Conservation (phyloP, 2,888 invertebrate genomes). For the Plagiodera versicolora region DNA sequence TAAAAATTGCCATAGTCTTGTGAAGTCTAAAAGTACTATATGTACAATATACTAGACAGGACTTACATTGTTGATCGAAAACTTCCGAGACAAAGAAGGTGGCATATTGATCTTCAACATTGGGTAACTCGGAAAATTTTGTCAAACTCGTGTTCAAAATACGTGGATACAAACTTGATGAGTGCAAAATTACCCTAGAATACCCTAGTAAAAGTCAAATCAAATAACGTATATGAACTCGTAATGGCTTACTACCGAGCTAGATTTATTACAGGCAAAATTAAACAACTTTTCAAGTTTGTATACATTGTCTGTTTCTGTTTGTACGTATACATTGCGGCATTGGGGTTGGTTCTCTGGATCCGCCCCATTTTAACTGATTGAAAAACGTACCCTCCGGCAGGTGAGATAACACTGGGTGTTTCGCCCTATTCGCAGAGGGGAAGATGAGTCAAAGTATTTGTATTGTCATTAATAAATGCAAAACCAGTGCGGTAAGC, state of each 20-base stretch:
- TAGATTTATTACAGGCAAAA: conserved; percentile 21
- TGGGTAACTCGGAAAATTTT: no score
- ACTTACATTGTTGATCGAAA: no score
- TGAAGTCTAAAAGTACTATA: no score
- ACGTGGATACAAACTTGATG: no score
- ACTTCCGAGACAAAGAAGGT: no score
- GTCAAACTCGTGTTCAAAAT: no score
- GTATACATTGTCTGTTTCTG: conserved; percentile 32
- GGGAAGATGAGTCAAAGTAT: conserved; percentile 44
- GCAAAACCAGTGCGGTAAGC: conserved; percentile 44
- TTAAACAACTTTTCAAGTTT: conserved; percentile 35
- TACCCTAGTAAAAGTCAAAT: no score
- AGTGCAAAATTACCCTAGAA: no score
- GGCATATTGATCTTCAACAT: no score
- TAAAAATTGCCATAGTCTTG: no score
- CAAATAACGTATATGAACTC: background rate
- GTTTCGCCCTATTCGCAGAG: conserved; percentile 30
- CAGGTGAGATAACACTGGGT: conserved; percentile 45
- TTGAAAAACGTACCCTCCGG: conserved; percentile 45
- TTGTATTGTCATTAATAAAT: conserved; percentile 44
- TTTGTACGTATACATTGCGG: conserved; percentile 29
- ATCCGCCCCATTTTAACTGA: conserved; percentile 38
- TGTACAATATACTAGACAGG: no score
- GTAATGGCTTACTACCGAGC: background rate
- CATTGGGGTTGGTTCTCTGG: conserved; percentile 23